Evolutionary conservation across 2,797 vertebrate genomes (phyloP), one percentile per base, ranked within the genome.

Genomic region (Kryptopterus vitreolus): DNA sequence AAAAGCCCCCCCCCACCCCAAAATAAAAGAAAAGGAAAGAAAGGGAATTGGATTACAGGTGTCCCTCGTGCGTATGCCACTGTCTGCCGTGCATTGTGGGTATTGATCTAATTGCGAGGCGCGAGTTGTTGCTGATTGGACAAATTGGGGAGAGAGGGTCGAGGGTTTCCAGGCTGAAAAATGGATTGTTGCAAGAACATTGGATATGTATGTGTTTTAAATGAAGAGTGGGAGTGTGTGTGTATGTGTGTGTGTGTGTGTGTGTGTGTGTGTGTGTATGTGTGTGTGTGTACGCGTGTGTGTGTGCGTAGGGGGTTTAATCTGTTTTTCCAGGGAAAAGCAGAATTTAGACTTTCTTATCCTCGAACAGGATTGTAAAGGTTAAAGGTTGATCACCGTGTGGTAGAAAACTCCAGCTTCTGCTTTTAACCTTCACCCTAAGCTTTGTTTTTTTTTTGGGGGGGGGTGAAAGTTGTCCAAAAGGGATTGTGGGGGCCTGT

Each of bases 11-110:
- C n/a, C n/a, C n/a, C n/a, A n/a, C n/a, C n/a, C 35, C 3, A 38
- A 38, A 43, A 10, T 9, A 10, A 43, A 43, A 9, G 38, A 6
- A 10, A 43, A 90, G 89, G 89, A n/a, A n/a, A n/a, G n/a, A n/a
- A n/a, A n/a, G 91, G 92, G 96, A 95, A 98, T 97, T 95, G 90
- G 93, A 95, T 98, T 98, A 98, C 94, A 95, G 94, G 93, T 97
- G 96, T 96, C 94, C 88, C 89, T 92, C 89, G 89, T 65, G 57
- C 89, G 87, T 85, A 91, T 91, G 91, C 83, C 80, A 80, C 88
- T 85, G 84, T 89, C 91, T 91, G 88, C 92, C 93, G 92, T 90
- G 85, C 88, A 91, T 91, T 91, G 87, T 89, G 89, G 89, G 85
- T 90, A 86, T 92, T 92, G 92, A 94, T 93, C 86, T 85, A 91